Conservation (phyloP, 2,797 vertebrate genomes). For the Liparis tanakae region DNA sequence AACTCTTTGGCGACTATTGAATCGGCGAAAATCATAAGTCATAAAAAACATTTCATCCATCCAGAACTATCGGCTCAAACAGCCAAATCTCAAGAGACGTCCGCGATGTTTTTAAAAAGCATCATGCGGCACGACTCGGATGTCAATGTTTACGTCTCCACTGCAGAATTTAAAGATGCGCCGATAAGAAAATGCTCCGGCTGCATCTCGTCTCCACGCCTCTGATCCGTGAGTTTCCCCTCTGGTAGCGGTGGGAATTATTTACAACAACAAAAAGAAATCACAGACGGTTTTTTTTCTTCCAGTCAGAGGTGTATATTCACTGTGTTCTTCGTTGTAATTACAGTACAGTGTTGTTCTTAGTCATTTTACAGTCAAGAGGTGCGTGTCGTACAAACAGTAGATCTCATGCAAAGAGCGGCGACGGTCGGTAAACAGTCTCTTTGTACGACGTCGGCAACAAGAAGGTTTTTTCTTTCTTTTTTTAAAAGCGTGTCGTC, state of each 20-base stretch:
- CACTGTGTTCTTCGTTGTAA: conserved; percentile 50
- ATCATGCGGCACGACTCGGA: not conserved
- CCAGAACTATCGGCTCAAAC: not conserved
- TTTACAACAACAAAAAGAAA: conserved; percentile 64
- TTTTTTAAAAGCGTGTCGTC: conserved; percentile 8
- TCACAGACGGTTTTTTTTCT: conserved; percentile 47
- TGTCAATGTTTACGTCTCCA: conserved; percentile 14
- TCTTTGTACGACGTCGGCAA: conserved; percentile 23
- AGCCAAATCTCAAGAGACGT: not conserved
- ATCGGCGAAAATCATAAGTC: not conserved
- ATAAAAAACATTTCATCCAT: not conserved
- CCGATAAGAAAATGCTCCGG: conserved; percentile 3
- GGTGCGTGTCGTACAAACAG: conserved; percentile 57
- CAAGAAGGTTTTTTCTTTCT: not conserved
- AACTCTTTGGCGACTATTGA: not conserved
- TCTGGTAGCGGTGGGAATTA: conserved; percentile 42
- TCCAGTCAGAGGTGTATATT: conserved; percentile 56
- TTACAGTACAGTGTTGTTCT: conserved; percentile 67
- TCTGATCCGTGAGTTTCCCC: conserved; percentile 71
- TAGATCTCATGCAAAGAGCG: conserved; percentile 68
- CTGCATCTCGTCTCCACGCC: not conserved
- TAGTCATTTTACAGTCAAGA: conserved; percentile 57
- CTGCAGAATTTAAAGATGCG: conserved; percentile 5
- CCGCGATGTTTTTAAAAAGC: not conserved
- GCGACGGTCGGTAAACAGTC: conserved; percentile 60